Conservation (phyloP, 2,113 vertebrate species). For the Oenanthe melanoleuca region DNA sequence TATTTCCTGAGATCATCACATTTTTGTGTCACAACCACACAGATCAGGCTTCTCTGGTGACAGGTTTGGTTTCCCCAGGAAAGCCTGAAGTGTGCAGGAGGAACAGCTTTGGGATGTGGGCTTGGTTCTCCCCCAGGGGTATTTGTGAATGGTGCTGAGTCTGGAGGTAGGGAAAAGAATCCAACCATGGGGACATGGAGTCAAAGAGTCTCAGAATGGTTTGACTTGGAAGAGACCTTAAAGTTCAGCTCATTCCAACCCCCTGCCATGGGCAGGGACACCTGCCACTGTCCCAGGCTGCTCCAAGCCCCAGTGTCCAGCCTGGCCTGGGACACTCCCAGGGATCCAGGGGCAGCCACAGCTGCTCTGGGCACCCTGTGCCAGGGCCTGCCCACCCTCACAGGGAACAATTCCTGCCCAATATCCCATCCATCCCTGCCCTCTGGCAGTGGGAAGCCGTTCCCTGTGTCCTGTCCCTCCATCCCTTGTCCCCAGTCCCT, state of each 20-base stretch:
- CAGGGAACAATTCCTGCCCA: background rate
- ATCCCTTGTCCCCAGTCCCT: background rate
- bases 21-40: background rate
- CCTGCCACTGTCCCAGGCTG: accelerated
- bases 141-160: background rate
- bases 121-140: background rate
- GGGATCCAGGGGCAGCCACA: background rate
- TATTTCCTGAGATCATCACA: background rate
- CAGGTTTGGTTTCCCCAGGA: background rate
- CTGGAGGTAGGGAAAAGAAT: background rate
- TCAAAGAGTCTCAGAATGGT: background rate
- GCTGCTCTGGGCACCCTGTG: background rate
- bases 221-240: background rate
- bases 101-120: background rate
- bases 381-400: accelerated
- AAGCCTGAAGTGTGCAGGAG: background rate
- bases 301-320: background rate
- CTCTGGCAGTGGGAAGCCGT: background rate
- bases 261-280: background rate
- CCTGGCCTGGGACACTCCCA: background rate
- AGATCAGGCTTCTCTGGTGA: background rate
- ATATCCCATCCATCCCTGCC: accelerated
- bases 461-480: background rate
- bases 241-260: accelerated
- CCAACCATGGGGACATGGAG: accelerated